phyloP scores from a whole-genome alignment of 2,888 invertebrate genomes.

The Dyspetes luteomarginatus region DNA sequence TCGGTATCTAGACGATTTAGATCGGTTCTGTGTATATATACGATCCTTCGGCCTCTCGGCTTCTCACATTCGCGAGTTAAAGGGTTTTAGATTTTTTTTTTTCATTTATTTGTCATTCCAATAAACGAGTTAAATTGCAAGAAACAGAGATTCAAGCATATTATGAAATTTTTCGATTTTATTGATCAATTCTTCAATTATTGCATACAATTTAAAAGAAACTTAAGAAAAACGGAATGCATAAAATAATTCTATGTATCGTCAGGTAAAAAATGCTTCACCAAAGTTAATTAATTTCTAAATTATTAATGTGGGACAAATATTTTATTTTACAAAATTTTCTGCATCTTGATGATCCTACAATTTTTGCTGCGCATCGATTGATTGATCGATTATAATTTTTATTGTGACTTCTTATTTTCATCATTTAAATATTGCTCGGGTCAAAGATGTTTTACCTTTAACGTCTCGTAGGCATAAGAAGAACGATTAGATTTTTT shows the following conservation, averaged over 20 bases:
- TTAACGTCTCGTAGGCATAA: background rate
- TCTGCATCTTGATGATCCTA: too few relatives aligned
- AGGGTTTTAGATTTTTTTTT: background rate
- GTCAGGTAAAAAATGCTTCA: background rate
- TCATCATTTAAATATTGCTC: too few relatives aligned
- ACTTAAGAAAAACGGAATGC: background rate
- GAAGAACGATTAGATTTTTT: background rate
- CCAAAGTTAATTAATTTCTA: background rate
- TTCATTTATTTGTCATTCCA: constrained; percentile 3
- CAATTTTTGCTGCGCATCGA: too few relatives aligned
- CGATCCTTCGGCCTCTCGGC: background rate
- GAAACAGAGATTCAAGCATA: background rate
- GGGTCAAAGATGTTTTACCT: background rate
- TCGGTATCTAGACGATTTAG: constrained; percentile 74
- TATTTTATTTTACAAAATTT: too few relatives aligned
- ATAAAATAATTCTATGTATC: background rate
- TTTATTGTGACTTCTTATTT: too few relatives aligned
- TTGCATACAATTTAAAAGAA: background rate
- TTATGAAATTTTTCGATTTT: constrained; percentile 3
- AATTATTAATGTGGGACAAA: background rate
- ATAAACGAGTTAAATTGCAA: background rate
- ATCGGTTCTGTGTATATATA: constrained; percentile 17
- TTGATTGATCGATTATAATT: too few relatives aligned
- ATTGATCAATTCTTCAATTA: constrained; percentile 12
- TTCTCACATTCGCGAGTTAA: constrained; percentile 18